Evolutionary conservation across 2,797 vertebrate genomes (phyloP).

Genomic region (Oreochromis grahami): DNA sequence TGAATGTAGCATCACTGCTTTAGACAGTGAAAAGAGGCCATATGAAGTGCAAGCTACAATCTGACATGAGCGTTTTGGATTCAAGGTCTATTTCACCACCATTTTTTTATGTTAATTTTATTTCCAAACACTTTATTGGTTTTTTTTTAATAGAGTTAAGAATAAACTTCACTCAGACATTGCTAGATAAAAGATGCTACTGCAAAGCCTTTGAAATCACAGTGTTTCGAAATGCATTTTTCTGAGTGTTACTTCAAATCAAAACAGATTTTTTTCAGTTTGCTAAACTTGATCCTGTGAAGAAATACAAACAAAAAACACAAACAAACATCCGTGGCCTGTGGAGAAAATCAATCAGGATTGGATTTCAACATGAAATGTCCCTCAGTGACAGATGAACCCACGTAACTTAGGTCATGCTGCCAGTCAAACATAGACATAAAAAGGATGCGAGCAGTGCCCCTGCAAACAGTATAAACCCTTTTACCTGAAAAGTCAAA

Average conservation of each 20-base stretch:
- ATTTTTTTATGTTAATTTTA: neutral
- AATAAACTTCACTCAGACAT: neutral
- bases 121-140: neutral
- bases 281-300: neutral
- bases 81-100: neutral
- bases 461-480: neutral
- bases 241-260: neutral
- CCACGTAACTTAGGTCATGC: slow-evolving; percentile 8
- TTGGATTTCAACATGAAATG: neutral
- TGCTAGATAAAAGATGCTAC: neutral
- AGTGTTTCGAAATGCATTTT: neutral
- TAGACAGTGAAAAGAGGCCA: neutral
- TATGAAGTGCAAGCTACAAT: neutral
- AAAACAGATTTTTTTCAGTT: neutral
- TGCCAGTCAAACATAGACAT: slow-evolving; percentile 34
- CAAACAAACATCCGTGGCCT: neutral
- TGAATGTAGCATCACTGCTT: neutral
- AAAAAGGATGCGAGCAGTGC: neutral
- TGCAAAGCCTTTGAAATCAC: neutral
- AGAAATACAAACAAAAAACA: neutral
- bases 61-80: neutral
- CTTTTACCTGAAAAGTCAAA: neutral
- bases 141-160: neutral
- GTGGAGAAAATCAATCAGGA: neutral
- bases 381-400: slow-evolving; percentile 7